Base-by-base conservation (phyloP, 1,140 invertebrate genomes). In the Tenebrio molitor region DNA sequence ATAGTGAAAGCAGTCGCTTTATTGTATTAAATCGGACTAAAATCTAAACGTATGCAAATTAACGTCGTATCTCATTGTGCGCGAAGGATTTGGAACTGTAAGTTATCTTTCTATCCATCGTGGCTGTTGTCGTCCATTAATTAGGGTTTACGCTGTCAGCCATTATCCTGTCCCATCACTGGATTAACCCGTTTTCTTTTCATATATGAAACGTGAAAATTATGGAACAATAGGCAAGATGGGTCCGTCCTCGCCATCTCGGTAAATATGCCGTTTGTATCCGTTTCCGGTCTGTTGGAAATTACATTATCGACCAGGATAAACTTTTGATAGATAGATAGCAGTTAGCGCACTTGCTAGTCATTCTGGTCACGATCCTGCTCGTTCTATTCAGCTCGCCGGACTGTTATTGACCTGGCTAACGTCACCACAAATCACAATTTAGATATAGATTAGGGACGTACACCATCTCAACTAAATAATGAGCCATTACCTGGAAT, bases 271-370 rank as follows among this genome's bases (percentile, higher is more conserved):
- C 41, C 66, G 42, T 73, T 73, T 64, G 36, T 53, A 73, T 73
- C 68, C 39, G 68, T 65, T 41, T 71, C 50, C 58, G 21, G 41
- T 58, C 62, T 46, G 69, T 64, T 74, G 33, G 69, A 74, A 74
- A 74, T 74, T 74, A 72, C 73, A 74, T 74, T 74, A 74, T 74
- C 73, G 73, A 74, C 69, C 73, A 42, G 73, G 73, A 74, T 74
- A 74, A 74, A 74, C 69, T 74, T 74, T 74, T 74, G 73, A 74
- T 74, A 74, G 73, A 74, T 74, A 74, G 73, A 74, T 74, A 69
- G 63, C 65, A 71, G 73, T 74, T 74, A 67, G 34, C 58, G 67
- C 33, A 44, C 42, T 71, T 62, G 62, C 39, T 66, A 34, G 44
- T 58, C 71, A 74, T 74, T 74, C 73, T 23, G 71, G 73, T 74